These are phyloP conservation scores for Perccottus glenii DNA, from an alignment of 2,113 vertebrate species.

Conservation along the genomic window DNA sequence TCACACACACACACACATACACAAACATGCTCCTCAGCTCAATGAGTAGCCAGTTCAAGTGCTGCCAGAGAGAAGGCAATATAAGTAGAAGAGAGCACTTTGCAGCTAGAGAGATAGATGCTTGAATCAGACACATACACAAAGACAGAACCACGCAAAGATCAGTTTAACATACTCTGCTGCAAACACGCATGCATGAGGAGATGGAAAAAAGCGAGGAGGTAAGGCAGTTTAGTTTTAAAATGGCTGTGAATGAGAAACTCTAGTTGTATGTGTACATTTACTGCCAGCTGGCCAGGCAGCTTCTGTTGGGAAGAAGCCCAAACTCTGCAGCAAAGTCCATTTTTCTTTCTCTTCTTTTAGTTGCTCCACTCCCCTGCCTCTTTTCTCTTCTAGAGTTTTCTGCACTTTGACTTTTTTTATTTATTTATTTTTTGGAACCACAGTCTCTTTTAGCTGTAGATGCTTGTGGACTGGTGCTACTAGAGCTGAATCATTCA, in stretches of 20 bases:
- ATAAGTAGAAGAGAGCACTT: conserved; percentile 47
- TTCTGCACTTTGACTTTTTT: conserved; percentile 3
- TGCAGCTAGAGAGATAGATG: conserved; percentile 25
- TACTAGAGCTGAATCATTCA: conserved; percentile 1
- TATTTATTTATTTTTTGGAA: conserved; percentile 7
- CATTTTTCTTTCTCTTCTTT: background rate
- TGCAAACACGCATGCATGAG: conserved; percentile 64
- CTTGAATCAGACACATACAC: conserved; percentile 30
- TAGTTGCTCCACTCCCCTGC: background rate
- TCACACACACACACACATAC: conserved; percentile 20
- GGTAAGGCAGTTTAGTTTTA: conserved; percentile 67
- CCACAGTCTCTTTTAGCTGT: background rate
- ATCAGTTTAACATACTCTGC: conserved; percentile 24
- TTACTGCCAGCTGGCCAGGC: conserved; percentile 22
- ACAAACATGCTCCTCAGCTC: conserved; percentile 6
- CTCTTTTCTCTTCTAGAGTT: background rate
- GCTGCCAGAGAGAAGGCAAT: conserved; percentile 37
- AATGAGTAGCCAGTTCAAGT: conserved; percentile 50
- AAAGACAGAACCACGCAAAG: conserved; percentile 20
- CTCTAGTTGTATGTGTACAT: conserved; percentile 4
- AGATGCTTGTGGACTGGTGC: background rate
- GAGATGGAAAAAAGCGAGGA: conserved; percentile 62
- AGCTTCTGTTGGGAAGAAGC: conserved; percentile 21
- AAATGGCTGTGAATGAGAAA: conserved; percentile 10
- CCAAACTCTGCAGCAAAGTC: conserved; percentile 55